These are phyloP conservation scores for Momotus momota DNA, from an alignment of 2,797 vertebrate species.

Conservation along the genomic window DNA sequence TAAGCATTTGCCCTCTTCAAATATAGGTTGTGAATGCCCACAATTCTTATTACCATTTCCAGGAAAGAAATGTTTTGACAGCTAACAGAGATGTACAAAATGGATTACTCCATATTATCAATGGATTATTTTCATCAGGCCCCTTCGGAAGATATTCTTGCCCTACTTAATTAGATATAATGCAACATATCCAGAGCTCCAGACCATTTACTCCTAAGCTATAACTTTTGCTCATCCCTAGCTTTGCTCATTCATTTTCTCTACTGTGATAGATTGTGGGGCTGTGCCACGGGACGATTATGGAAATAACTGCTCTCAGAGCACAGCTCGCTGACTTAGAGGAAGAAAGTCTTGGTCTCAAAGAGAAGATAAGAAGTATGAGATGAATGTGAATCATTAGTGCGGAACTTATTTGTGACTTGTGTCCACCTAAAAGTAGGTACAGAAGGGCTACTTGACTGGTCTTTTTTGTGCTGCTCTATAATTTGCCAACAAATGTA, in stretches of 20 bases:
- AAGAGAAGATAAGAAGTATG: slow-evolving; percentile 74
- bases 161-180: background rate
- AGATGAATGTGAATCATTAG: slow-evolving; percentile 78
- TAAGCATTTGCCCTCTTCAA: background rate
- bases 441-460: background rate
- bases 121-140: background rate
- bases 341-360: slow-evolving; percentile 74
- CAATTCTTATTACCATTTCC: background rate
- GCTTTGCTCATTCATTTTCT: slow-evolving; percentile 1
- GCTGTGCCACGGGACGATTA: slow-evolving; percentile 77
- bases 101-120: background rate
- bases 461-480: background rate
- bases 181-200: background rate
- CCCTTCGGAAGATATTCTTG: background rate
- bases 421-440: slow-evolving; percentile 83
- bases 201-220: background rate
- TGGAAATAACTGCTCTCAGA: slow-evolving; percentile 81
- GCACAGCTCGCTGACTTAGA: slow-evolving; percentile 71
- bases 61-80: background rate
- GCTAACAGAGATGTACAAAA: background rate
- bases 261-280: slow-evolving; percentile 64
- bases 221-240: background rate
- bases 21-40: background rate
- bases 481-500: background rate
- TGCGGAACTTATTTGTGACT: slow-evolving; percentile 76